Evolutionary conservation across 2,888 invertebrate genomes (phyloP).

Genomic region (Pasiphila rectangulata): DNA sequence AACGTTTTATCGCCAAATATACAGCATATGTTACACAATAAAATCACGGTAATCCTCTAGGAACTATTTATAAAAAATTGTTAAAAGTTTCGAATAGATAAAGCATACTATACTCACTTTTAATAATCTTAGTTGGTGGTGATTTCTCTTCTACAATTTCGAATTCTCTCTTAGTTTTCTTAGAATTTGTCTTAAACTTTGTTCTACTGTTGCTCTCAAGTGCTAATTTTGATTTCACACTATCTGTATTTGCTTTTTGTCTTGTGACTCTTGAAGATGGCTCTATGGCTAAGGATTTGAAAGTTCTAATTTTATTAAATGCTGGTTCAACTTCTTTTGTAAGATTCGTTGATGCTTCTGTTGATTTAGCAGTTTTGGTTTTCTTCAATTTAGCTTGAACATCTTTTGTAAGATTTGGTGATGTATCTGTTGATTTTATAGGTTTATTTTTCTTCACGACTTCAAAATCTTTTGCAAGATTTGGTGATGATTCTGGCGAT

Average conservation of each 20-base stretch:
- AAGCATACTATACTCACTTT: slow-evolving; percentile 43
- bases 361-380: not conserved
- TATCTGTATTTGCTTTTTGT: slow-evolving; percentile 11
- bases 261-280: slow-evolving; percentile 15
- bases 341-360: no score
- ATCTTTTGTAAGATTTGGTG: not conserved
- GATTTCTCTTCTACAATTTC: slow-evolving; percentile 38
- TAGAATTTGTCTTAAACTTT: slow-evolving; percentile 38
- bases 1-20: no score
- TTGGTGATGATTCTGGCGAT: not conserved
- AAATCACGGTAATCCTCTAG: no score
- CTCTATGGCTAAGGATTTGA: no score
- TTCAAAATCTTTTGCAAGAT: not conserved
- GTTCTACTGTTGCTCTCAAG: slow-evolving; percentile 35
- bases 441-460: not conserved
- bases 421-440: not conserved
- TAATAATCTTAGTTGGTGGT: slow-evolving; percentile 25
- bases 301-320: no score
- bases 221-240: slow-evolving; percentile 9
- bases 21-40: no score
- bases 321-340: no score
- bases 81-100: no score
- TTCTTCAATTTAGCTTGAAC: not conserved
- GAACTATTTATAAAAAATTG: no score
- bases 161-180: slow-evolving; percentile 40